These are phyloP conservation scores for Flabesymbios commensalis DNA, from an alignment of 2,888 invertebrate species.

Conservation along the genomic window DNA sequence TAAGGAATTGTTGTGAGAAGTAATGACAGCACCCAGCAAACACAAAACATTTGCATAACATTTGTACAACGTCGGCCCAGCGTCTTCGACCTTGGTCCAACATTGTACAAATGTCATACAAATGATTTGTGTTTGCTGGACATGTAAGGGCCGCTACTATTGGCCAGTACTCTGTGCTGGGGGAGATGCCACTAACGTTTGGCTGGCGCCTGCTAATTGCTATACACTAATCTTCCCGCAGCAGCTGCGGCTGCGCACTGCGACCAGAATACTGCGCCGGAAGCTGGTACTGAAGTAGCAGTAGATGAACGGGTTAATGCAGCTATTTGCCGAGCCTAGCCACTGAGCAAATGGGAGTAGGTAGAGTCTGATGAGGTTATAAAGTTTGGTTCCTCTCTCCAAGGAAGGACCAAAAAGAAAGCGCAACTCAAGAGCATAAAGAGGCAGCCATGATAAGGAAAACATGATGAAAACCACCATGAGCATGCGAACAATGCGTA, in stretches of 20 bases:
- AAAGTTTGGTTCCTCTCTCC: conserved; percentile 6
- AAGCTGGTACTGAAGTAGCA: conserved; percentile 73
- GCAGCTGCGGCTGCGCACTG: conserved; percentile 11
- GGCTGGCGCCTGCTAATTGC: too few species aligned
- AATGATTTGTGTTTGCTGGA: too few species aligned
- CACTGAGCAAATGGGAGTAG: conserved; percentile 88
- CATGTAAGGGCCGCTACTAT: too few species aligned
- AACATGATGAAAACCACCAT: conserved; percentile 91
- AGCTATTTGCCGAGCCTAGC: conserved; percentile 91
- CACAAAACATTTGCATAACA: too few species aligned
- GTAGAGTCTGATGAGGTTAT: conserved; percentile 2
- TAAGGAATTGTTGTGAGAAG: too few species aligned
- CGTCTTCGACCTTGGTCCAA: too few species aligned
- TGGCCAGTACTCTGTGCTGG: too few species aligned
- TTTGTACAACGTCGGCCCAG: too few species aligned
- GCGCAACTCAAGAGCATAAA: conserved; percentile 85
- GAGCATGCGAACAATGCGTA: conserved; percentile 92
- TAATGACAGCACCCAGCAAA: too few species aligned
- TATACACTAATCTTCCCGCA: too few species aligned
- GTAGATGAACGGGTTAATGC: conserved; percentile 92
- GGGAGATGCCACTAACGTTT: too few species aligned
- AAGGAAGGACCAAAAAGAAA: conserved; percentile 64
- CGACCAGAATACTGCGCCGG: conserved; percentile 8
- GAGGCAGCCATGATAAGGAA: conserved; percentile 88
- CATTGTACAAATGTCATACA: too few species aligned